These are phyloP conservation scores for Muraenolepis orangiensis DNA, from an alignment of 2,797 vertebrate species.

Conservation along the genomic window DNA sequence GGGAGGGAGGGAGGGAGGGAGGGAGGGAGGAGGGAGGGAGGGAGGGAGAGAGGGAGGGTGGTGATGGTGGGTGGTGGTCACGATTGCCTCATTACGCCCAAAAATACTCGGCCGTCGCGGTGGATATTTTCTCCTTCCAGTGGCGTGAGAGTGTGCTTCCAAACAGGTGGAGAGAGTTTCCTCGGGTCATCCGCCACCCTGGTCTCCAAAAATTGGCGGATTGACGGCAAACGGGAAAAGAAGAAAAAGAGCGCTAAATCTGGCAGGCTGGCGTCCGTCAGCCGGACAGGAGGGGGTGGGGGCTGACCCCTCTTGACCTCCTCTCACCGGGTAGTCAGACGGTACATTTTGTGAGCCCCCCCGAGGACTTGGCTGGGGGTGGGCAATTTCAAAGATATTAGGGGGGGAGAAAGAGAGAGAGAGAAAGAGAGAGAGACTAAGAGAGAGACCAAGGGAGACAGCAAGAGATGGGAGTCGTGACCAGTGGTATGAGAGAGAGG, in stretches of 20 bases:
- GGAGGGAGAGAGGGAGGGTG: not conserved
- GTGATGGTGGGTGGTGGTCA: slow-evolving; percentile 8
- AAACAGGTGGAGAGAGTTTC: slow-evolving; percentile 60
- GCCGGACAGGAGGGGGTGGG: too few species aligned
- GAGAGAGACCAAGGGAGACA: not conserved
- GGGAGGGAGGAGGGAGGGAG: not conserved
- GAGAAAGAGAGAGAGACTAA: too few species aligned
- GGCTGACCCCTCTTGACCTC: slow-evolving; percentile 56
- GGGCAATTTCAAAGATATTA: slow-evolving; percentile 43
- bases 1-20: not conserved
- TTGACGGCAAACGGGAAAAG: not conserved
- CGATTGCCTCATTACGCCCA: slow-evolving; percentile 58
- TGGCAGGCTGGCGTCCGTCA: too few species aligned
- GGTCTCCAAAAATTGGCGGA: slow-evolving; percentile 31
- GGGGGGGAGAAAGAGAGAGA: not conserved
- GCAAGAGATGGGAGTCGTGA: slow-evolving; percentile 35
- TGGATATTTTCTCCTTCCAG: slow-evolving; percentile 52
- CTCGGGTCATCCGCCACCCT: slow-evolving; percentile 51
- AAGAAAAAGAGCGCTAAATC: too few species aligned
- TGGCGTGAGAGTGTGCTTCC: slow-evolving; percentile 43
- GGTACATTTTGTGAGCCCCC: slow-evolving; percentile 47
- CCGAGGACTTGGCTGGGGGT: slow-evolving; percentile 40
- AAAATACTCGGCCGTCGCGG: slow-evolving; percentile 64
- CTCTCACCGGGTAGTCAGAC: slow-evolving; percentile 30
- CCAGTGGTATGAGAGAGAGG: too few species aligned